These are phyloP conservation scores for Drosophila orosa DNA, from an alignment of 1,140 invertebrate species.

Conservation along the genomic window DNA sequence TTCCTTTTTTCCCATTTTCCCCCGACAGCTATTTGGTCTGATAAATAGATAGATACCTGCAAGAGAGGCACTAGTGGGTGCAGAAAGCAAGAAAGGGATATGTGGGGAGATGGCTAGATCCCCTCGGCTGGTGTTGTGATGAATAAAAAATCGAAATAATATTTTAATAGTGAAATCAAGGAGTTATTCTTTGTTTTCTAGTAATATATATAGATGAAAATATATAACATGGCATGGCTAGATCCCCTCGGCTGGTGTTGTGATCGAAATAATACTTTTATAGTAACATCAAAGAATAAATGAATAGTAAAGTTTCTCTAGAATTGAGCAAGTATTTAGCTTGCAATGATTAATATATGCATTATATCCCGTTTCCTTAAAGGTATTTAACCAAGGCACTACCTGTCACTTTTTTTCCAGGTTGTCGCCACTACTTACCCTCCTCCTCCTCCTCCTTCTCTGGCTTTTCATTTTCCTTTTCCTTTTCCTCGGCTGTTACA, in stretches of 20 bases:
- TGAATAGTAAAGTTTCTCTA: too few relatives aligned
- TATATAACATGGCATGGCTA: too few relatives aligned
- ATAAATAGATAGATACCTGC: background rate
- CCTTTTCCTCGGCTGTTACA: conserved; percentile 54
- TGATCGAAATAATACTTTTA: background rate
- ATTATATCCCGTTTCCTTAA: background rate
- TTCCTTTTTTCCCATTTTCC: background rate
- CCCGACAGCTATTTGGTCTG: background rate
- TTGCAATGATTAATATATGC: background rate
- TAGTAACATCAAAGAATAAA: background rate
- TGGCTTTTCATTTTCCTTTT: conserved; percentile 21
- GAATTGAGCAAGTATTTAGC: too few relatives aligned
- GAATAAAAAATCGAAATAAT: background rate
- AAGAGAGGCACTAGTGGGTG: background rate
- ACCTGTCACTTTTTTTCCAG: conserved; percentile 19
- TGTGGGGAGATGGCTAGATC: background rate
- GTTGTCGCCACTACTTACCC: conserved; percentile 26
- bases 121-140: background rate
- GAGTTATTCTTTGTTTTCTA: background rate
- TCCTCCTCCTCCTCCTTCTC: conserved; percentile 2
- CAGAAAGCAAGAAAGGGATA: background rate
- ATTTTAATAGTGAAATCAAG: background rate
- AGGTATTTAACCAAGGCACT: conserved; percentile 4
- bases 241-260: background rate
- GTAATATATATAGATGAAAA: background rate